Conservation (phyloP, 1,140 invertebrate species). For the Dolichoris vasculosae region DNA sequence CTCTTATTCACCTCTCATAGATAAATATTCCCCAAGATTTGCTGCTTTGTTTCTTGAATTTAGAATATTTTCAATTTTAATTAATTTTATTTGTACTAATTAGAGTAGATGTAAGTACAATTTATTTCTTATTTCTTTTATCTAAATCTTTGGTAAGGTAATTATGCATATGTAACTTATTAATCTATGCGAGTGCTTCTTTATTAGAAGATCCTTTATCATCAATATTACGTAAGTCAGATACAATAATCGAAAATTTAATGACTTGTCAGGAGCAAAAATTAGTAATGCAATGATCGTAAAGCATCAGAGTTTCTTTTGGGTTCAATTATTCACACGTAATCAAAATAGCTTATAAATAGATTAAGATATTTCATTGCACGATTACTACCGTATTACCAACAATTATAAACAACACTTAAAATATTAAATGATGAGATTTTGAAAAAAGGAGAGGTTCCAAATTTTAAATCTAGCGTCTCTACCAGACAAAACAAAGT, state of each 20-base stretch:
- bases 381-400: background rate
- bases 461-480: background rate
- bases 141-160: background rate
- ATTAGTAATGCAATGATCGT: background rate
- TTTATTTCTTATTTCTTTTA: background rate
- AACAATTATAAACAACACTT: background rate
- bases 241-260: conserved; percentile 4
- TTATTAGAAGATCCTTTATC: background rate
- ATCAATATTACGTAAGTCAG: background rate
- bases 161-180: background rate
- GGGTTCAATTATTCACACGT: background rate
- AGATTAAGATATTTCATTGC: background rate
- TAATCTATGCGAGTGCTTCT: background rate
- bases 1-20: background rate
- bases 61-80: background rate
- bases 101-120: background rate
- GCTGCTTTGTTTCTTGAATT: too few species aligned
- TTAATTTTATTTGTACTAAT: background rate
- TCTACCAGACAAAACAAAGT: conserved; percentile 1
- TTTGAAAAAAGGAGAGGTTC: too few species aligned
- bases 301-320: background rate
- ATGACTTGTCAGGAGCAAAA: background rate
- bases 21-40: background rate
- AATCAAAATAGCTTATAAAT: background rate
- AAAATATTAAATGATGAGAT: background rate